Evolutionary conservation across 2,797 vertebrate species (phyloP).

Genomic region (Lepidocolaptes lacrymiger): DNA sequence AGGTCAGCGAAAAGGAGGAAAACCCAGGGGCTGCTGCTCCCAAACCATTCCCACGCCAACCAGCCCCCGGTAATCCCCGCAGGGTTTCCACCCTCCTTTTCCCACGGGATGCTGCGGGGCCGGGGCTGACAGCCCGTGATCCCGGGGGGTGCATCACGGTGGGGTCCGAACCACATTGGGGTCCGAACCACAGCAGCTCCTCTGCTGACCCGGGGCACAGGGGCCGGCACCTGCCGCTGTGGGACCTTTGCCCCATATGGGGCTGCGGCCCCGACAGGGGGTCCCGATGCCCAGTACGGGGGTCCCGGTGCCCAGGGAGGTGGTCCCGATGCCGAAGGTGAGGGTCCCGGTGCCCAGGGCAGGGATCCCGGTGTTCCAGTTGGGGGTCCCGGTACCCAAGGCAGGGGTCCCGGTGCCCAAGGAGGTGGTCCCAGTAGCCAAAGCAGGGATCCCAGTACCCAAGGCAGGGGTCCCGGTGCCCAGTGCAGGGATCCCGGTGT

Average conservation of each 20-base stretch:
- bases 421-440: too few relatives aligned
- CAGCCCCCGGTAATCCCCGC: too few relatives aligned
- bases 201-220: not conserved
- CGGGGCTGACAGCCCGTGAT: not conserved
- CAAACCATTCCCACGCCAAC: not conserved
- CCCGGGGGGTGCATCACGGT: not conserved
- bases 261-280: not conserved
- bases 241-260: not conserved
- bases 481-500: too few relatives aligned
- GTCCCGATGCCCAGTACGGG: not conserved
- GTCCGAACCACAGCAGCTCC: not conserved
- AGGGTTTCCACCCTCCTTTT: not conserved
- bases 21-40: fast-evolving
- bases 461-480: too few relatives aligned
- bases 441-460: too few relatives aligned
- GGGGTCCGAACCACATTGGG: not conserved
- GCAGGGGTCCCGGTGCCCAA: too few relatives aligned
- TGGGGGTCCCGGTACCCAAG: too few relatives aligned
- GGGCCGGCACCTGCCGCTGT: not conserved
- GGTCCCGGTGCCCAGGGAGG: too few relatives aligned
- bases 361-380: too few relatives aligned
- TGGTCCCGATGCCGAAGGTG: too few relatives aligned
- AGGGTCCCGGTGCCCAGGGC: too few relatives aligned
- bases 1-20: too few relatives aligned
- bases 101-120: not conserved